Percentiles rank a stretch among this genome's conserved stretches.
These are phyloP conservation scores for Desmodus rotundus DNA, from an alignment of 2,113 vertebrate species.

Conservation along the genomic window DNA sequence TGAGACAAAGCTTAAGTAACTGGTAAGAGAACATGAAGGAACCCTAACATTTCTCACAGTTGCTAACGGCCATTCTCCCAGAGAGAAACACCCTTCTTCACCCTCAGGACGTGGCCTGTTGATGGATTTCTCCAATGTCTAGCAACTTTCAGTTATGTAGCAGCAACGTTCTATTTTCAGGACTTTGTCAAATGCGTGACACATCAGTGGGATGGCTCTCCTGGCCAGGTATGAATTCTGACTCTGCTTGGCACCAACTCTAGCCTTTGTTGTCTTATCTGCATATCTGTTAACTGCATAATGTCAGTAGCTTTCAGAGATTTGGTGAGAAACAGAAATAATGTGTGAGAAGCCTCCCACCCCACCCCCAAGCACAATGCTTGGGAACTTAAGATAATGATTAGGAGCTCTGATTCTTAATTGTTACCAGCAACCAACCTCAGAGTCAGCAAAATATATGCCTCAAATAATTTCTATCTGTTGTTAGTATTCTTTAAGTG, in stretches of 20 bases:
- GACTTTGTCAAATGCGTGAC: not conserved
- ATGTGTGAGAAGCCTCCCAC: not conserved
- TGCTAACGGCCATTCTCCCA: not conserved
- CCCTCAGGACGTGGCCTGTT: not conserved
- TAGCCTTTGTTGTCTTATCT: not conserved
- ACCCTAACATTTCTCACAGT: not conserved
- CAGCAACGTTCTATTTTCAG: not conserved
- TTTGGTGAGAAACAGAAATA: not conserved
- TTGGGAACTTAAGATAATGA: too few species aligned
- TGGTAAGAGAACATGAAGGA: not conserved
- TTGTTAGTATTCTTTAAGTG: not conserved
- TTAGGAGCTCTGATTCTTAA: not conserved
- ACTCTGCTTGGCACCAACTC: not conserved
- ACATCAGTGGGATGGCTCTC: not conserved
- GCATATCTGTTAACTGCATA: not conserved
- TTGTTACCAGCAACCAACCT: not conserved
- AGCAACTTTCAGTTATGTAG: not conserved
- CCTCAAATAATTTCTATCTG: not conserved
- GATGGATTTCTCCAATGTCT: not conserved
- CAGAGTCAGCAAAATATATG: not conserved
- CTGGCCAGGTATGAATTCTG: not conserved
- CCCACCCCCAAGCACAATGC: too few species aligned
- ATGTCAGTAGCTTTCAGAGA: not conserved
- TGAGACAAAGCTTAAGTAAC: not conserved
- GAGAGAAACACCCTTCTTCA: not conserved